Percentiles rank a stretch among this genome's conserved stretches.
These are phyloP conservation scores for Drosophila littoralis DNA, from an alignment of 1,140 invertebrate genomes.

Conservation along the genomic window DNA sequence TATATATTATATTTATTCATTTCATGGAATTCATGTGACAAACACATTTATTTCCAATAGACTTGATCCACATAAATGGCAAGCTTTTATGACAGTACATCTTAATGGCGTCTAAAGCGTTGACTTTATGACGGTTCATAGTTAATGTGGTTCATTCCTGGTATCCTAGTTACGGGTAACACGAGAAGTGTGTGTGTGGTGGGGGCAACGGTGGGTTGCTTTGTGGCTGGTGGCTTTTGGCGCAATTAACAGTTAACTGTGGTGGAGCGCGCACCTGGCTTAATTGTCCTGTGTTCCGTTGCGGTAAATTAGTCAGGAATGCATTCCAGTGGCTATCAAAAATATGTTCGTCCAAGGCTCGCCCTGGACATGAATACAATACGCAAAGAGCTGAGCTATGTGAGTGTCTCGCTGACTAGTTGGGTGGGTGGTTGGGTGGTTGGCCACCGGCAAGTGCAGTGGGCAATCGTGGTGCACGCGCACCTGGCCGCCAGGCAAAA, in stretches of 20 bases:
- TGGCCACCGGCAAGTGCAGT: conserved; percentile 10
- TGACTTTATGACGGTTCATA: conserved; percentile 19
- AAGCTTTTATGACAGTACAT: conserved; percentile 1
- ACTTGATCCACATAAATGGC: conserved; percentile 1
- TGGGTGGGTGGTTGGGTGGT: not conserved
- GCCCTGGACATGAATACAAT: conserved; percentile 7
- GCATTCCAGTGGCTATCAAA: conserved; percentile 21
- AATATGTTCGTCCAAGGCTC: conserved; percentile 37
- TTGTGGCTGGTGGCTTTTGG: too few relatives aligned
- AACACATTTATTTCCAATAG: not conserved
- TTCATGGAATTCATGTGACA: not conserved
- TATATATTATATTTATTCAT: not conserved
- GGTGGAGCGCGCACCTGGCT: conserved; percentile 25
- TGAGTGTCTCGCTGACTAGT: not conserved
- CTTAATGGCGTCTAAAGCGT: conserved; percentile 17
- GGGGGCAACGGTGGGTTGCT: too few relatives aligned
- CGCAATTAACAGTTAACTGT: conserved; percentile 31
- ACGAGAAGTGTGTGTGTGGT: not conserved
- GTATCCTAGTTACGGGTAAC: not conserved
- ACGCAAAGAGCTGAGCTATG: not conserved
- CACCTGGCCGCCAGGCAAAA: conserved; percentile 11
- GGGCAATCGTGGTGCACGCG: conserved; percentile 17
- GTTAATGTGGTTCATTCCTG: conserved; percentile 3
- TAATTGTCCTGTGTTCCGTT: conserved; percentile 38
- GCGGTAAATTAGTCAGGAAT: conserved; percentile 39